phyloP scores from a whole-genome alignment of 2,797 vertebrate species.

The Amazonetta brasiliensis region DNA sequence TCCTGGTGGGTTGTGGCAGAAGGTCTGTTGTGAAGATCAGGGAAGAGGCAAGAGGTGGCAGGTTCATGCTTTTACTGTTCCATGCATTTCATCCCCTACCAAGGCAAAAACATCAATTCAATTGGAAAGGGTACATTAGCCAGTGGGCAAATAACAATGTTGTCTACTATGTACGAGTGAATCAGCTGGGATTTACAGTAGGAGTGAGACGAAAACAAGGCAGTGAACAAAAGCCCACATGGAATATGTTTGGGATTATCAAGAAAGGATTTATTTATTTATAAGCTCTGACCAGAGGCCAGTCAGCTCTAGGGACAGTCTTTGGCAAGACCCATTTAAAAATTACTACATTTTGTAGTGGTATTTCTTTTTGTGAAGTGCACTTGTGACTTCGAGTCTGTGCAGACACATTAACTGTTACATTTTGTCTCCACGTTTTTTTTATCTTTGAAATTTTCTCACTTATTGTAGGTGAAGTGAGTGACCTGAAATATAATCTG shows the following conservation, averaged over 20 bases:
- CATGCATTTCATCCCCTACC: neutral
- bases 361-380: neutral
- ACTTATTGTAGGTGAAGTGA: neutral
- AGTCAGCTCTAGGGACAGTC: neutral
- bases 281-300: neutral
- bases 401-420: neutral
- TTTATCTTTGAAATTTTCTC: constrained; percentile 17
- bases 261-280: neutral
- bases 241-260: neutral
- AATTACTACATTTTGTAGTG: neutral
- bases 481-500: neutral
- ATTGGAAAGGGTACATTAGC: neutral
- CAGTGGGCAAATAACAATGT: neutral
- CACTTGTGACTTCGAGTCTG: neutral
- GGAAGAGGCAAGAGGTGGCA: neutral
- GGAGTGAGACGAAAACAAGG: neutral
- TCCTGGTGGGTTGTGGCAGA: neutral
- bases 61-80: neutral
- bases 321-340: neutral
- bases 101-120: neutral
- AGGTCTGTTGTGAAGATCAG: neutral
- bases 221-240: neutral
- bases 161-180: neutral
- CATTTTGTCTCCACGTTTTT: neutral
- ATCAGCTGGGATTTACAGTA: no score